phyloP scores from a whole-genome alignment of 2,888 invertebrate genomes.

The Philopedon plagiatum region DNA sequence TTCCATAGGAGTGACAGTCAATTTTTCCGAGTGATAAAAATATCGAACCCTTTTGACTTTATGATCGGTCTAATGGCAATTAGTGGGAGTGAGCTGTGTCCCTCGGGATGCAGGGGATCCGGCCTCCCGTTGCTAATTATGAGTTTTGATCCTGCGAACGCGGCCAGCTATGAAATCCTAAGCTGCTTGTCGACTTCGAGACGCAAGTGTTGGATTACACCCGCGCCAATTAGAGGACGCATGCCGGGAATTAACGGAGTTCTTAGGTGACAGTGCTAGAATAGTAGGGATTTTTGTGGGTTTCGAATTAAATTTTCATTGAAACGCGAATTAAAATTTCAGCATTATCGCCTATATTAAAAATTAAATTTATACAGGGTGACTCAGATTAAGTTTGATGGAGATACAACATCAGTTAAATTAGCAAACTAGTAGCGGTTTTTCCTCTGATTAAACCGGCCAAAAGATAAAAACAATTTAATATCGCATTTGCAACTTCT shows the following conservation, averaged over 20 bases:
- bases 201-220: slow-evolving; percentile 67
- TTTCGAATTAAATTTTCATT: background rate
- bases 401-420: no score
- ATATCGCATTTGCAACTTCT: no score
- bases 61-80: slow-evolving; percentile 63
- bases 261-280: slow-evolving; percentile 6
- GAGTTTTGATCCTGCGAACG: slow-evolving; percentile 58
- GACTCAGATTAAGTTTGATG: no score
- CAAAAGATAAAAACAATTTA: no score
- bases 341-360: no score
- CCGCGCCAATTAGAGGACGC: slow-evolving; percentile 65
- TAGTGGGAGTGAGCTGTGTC: slow-evolving; percentile 58
- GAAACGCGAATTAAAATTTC: no score
- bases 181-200: slow-evolving; percentile 63
- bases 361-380: no score
- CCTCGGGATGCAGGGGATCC: slow-evolving; percentile 57
- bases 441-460: no score
- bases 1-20: background rate
- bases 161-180: slow-evolving; percentile 64
- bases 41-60: slow-evolving; percentile 62
- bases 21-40: slow-evolving; percentile 47
- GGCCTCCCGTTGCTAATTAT: slow-evolving; percentile 59
- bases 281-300: background rate
- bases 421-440: no score
- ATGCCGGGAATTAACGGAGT: slow-evolving; percentile 54